Conservation (phyloP, 2,888 invertebrate species). For the Epirrhoe alternata region DNA sequence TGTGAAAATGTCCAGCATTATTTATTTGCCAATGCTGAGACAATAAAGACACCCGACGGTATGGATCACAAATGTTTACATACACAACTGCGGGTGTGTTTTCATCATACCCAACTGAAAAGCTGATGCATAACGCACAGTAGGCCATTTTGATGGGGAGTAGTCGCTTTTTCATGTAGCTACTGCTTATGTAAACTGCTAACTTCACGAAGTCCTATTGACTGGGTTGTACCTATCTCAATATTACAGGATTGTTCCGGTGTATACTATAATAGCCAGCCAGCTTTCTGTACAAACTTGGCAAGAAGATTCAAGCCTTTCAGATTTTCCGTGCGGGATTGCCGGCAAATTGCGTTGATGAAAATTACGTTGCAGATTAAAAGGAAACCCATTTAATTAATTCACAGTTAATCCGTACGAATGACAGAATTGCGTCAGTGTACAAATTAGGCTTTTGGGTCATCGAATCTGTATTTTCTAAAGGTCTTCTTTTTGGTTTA, state of each 20-base stretch:
- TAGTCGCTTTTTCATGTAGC: no score
- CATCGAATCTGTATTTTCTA: slow-evolving; percentile 27
- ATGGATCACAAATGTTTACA: no score
- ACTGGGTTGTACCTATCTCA: no score
- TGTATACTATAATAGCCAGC: not conserved
- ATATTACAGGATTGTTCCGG: not conserved
- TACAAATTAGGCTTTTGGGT: slow-evolving; percentile 30
- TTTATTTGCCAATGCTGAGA: no score
- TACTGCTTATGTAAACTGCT: no score
- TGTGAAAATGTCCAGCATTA: no score
- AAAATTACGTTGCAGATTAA: slow-evolving; percentile 71
- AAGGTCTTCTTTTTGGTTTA: slow-evolving; percentile 26
- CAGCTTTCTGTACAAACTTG: slow-evolving; percentile 10
- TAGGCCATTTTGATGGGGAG: no score
- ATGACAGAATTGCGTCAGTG: slow-evolving; percentile 40
- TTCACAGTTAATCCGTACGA: slow-evolving; percentile 54
- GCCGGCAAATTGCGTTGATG: slow-evolving; percentile 73
- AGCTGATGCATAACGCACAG: no score
- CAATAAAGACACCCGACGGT: no score
- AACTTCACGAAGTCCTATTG: no score
- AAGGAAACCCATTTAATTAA: slow-evolving; percentile 63
- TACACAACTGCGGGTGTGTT: no score
- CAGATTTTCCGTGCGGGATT: slow-evolving; percentile 54
- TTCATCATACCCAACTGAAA: no score
- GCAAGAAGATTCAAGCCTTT: slow-evolving; percentile 66